A percentile compares a stretch with the other conserved stretches of the same genome.
Conservation (phyloP, 2,797 vertebrate genomes). For the Sebastes trivittatus region DNA sequence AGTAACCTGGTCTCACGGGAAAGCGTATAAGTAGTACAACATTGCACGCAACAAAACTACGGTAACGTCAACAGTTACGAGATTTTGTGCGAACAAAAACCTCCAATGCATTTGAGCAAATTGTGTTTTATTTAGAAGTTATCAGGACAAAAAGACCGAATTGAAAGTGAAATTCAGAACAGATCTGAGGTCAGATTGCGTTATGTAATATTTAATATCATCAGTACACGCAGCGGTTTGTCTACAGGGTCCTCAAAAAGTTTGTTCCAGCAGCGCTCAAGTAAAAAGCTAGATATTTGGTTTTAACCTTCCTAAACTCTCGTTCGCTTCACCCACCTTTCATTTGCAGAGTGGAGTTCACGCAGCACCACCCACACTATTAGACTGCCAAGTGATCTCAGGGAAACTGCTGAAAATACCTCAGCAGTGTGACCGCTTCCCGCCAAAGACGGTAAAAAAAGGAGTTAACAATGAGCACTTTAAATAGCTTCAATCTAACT, state of each 20-base stretch:
- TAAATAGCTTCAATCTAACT: slow-evolving; percentile 6
- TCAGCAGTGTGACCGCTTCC: slow-evolving; percentile 1
- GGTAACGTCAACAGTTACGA: too few species aligned
- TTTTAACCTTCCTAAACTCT: slow-evolving; percentile 35
- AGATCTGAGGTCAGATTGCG: not conserved
- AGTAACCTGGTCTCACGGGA: not conserved
- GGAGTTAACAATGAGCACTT: not conserved
- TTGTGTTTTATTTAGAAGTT: not conserved
- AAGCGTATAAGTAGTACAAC: too few species aligned
- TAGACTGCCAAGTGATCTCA: slow-evolving; percentile 40
- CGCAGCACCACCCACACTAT: slow-evolving; percentile 40
- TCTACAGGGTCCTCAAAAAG: not conserved
- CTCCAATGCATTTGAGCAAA: not conserved
- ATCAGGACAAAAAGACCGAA: not conserved
- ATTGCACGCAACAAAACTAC: too few species aligned
- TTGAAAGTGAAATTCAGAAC: not conserved
- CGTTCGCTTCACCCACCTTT: slow-evolving; percentile 36
- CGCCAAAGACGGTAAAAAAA: not conserved
- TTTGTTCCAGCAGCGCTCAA: not conserved
- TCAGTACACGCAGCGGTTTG: not conserved
- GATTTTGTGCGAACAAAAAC: too few species aligned
- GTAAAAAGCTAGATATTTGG: not conserved
- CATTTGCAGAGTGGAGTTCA: slow-evolving; percentile 41
- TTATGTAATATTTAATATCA: not conserved
- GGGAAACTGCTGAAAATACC: slow-evolving; percentile 20